Conservation (phyloP, 2,113 vertebrate genomes). For the Dendrocopos noguchii region DNA sequence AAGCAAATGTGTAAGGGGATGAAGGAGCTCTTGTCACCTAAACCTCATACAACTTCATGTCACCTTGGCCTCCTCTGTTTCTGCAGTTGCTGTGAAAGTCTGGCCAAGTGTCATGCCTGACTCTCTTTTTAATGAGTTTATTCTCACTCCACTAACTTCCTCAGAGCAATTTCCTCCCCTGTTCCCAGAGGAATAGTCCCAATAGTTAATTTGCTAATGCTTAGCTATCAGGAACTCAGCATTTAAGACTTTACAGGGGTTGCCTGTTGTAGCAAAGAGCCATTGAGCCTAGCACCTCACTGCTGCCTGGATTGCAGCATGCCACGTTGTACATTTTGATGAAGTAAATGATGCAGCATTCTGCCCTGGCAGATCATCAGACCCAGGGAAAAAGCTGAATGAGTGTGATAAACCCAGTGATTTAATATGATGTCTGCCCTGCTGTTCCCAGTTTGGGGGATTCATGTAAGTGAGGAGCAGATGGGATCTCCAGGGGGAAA, state of each 20-base stretch:
- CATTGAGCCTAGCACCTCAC: neutral
- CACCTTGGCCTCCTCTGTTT: neutral
- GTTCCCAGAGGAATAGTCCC: neutral
- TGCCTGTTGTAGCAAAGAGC: neutral
- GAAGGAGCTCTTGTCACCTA: neutral
- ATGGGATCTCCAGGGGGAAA: constrained; percentile 66
- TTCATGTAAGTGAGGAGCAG: constrained; percentile 60
- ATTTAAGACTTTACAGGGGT: neutral
- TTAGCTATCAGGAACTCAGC: neutral
- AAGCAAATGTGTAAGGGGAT: neutral
- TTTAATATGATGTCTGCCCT: constrained; percentile 64
- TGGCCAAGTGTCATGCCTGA: neutral
- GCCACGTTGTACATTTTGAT: neutral
- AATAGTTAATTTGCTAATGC: neutral
- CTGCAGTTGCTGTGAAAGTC: neutral
- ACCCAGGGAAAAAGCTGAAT: constrained; percentile 55
- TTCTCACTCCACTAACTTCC: neutral
- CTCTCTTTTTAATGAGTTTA: neutral
- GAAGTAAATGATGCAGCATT: constrained; percentile 42
- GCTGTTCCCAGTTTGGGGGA: constrained; percentile 63
- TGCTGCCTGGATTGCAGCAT: neutral
- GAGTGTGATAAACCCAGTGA: constrained; percentile 54
- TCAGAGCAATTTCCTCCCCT: neutral
- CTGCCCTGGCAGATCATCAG: constrained; percentile 49
- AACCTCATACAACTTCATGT: neutral